These are phyloP conservation scores for Pararge aegeria DNA, from an alignment of 1,140 invertebrate genomes.

Conservation along the genomic window DNA sequence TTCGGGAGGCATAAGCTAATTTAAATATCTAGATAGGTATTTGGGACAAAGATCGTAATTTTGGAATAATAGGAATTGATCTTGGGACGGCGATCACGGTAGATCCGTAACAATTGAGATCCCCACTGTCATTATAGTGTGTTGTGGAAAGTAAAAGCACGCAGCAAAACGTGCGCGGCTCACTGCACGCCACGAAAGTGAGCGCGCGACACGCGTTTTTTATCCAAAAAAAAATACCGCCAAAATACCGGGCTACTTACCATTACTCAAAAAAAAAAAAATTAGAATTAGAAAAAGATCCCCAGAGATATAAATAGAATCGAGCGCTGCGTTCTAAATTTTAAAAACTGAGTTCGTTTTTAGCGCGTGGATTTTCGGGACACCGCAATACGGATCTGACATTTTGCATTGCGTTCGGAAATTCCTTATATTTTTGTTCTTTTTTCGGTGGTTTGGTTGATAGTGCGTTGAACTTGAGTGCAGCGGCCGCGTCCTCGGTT, in stretches of 20 bases:
- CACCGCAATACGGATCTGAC: slow-evolving; percentile 22
- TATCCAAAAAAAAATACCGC: slow-evolving; percentile 43
- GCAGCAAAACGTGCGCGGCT: slow-evolving; percentile 42
- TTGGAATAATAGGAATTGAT: background rate
- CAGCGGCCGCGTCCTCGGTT: slow-evolving; percentile 52
- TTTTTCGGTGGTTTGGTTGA: slow-evolving; percentile 38
- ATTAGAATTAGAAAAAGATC: no score
- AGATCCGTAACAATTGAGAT: slow-evolving; percentile 38
- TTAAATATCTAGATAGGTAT: no score
- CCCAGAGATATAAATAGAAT: background rate
- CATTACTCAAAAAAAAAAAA: no score
- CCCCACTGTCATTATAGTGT: slow-evolving; percentile 51
- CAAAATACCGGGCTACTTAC: slow-evolving; percentile 37
- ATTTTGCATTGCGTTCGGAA: slow-evolving; percentile 36
- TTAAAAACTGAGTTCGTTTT: background rate
- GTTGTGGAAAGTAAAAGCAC: slow-evolving; percentile 70
- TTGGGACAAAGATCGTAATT: no score
- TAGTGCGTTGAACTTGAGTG: slow-evolving; percentile 65
- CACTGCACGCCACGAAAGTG: slow-evolving; percentile 62
- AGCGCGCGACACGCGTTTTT: slow-evolving; percentile 57
- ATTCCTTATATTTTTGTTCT: slow-evolving; percentile 35
- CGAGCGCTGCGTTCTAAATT: slow-evolving; percentile 4
- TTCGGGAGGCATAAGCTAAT: no score
- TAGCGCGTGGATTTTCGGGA: background rate
- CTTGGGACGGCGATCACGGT: slow-evolving; percentile 38